Evolutionary conservation across 2,888 invertebrate species (phyloP).

Genomic region (Trachelus tabidus): DNA sequence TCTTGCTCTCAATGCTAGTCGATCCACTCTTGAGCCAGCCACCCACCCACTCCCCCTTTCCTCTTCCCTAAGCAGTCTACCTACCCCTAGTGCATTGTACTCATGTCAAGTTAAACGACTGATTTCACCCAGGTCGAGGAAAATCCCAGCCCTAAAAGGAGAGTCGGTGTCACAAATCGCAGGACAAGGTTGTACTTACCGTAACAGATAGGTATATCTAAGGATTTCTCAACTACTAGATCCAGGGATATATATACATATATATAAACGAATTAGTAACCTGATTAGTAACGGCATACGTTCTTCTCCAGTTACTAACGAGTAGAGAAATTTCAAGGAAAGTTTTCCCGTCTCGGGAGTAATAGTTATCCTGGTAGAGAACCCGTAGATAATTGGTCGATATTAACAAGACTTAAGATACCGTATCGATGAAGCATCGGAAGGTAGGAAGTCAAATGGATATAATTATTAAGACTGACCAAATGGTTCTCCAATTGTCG

Average conservation of each 20-base stretch:
- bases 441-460: background rate
- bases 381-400: background rate
- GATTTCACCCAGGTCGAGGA: constrained; percentile 22
- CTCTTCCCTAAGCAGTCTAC: background rate
- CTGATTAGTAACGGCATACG: background rate
- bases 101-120: constrained; percentile 32
- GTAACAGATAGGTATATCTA: background rate
- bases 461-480: background rate
- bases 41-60: constrained; percentile 8
- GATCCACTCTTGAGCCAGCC: background rate
- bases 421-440: background rate
- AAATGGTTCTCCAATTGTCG: background rate
- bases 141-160: constrained; percentile 13
- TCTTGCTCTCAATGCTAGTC: background rate
- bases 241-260: background rate
- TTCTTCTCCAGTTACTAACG: background rate
- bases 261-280: too few species aligned
- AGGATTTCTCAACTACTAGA: background rate
- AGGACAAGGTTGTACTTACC: background rate
- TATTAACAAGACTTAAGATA: background rate
- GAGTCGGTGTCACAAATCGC: background rate
- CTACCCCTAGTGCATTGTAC: constrained; percentile 1
- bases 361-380: background rate
- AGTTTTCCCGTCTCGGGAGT: background rate
- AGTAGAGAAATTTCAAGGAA: background rate